Base-by-base conservation (phyloP, 2,888 invertebrate species). In the Monochamus alternatus region DNA sequence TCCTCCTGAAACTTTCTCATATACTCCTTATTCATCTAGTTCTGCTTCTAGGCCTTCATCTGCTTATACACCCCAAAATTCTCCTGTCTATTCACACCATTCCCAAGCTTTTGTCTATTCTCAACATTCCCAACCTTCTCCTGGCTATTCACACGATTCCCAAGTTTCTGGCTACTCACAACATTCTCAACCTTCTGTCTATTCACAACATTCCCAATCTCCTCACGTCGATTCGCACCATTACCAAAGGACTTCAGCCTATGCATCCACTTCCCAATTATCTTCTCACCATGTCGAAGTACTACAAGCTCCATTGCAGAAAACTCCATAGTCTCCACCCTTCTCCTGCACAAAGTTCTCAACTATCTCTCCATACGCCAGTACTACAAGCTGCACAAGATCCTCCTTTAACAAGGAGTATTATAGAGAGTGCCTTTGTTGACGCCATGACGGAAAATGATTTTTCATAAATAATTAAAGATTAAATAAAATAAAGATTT, bases 31-130 rank as follows among this genome's bases (percentile, higher is more conserved):
- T 22, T 30, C 22, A 58, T 30, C 30, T 58, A 69, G 69, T 69
- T 69, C 69, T 69, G 69, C 69, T 69, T 58, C 69, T 59, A 69
- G 59, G 38, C 69, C 59, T 69, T 58, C 69, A 69, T 69, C 69
- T 58, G 69, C 44, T 32, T 69, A 69, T 69, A 69, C 69, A 59
- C 58, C 31, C 38, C 69, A 58, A 59, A 43, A 69, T 59, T 59
- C 30, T 59, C 59, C 59, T 58, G 59, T 58, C 43, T 69, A 69
- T 69, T 59, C 58, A 66, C 44, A 43, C 58, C 3, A 69, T 69
- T 69, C 58, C 58, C 69, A 69, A 69, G 38, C 58, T 55, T 58
- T 55, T 7, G 58, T 58, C 55, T 5, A 30, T 43, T 31, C 32
- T 2, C 69, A 55, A 22, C 38, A 43, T 30, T 55, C 5, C 30